Percentiles rank a stretch among this genome's conserved stretches.
Conservation (phyloP, 2,888 invertebrate genomes). For the Dichetophora obliterata region DNA sequence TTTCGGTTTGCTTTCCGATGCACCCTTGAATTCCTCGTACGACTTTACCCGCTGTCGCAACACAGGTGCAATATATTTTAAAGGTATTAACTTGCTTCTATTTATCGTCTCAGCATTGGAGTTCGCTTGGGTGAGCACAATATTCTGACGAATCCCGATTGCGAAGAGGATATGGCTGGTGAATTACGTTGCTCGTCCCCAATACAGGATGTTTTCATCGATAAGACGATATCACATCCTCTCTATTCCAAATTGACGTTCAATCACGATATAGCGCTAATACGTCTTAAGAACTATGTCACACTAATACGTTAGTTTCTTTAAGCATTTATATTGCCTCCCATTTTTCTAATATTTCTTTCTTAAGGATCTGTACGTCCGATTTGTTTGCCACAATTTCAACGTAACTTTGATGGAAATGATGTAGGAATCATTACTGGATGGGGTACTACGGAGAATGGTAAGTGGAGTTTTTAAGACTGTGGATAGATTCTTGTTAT, state of each 20-base stretch:
- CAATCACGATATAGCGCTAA: background rate
- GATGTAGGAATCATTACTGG: background rate
- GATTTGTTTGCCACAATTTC: background rate
- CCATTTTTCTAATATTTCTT: background rate
- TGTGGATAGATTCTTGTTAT: background rate
- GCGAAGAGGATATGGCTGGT: background rate
- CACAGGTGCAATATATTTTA: no score
- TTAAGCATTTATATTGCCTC: background rate
- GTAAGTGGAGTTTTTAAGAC: background rate
- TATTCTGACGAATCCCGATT: background rate
- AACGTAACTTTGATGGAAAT: background rate
- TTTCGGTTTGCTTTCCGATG: no score
- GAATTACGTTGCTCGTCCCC: background rate
- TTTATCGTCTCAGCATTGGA: background rate
- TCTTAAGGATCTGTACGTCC: background rate
- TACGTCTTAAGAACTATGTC: background rate
- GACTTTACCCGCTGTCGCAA: no score
- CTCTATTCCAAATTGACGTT: background rate
- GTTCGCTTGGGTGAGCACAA: constrained; percentile 4
- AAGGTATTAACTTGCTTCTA: background rate
- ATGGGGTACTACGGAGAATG: background rate
- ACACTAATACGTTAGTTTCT: background rate
- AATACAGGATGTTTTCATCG: background rate
- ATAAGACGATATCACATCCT: background rate
- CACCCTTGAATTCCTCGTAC: no score